Base-by-base conservation (phyloP, 2,113 vertebrate species). In the Saimiri boliviensis region DNA sequence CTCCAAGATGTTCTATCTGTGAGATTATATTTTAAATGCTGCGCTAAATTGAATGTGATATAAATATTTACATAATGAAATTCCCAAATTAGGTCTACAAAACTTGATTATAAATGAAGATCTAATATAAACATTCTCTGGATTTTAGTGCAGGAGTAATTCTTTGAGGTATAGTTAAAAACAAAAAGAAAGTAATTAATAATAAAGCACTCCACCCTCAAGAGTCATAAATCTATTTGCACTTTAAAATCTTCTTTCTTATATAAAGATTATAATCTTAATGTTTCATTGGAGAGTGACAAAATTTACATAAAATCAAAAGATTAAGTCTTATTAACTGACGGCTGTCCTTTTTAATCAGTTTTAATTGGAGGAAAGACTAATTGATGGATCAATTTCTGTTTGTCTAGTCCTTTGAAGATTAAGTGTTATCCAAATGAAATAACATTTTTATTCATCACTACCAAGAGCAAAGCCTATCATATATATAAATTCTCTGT, bases 101-200 rank as follows among this genome's bases (percentile, higher is more conserved):
- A 91, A 76, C 49, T 81, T 85, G 81, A 88, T 83, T 92, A 37
- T 63, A 71, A 92, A 68, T 76, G 45, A 86, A 91, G 21, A 89
- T 92, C 73, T 76, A 89, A 94, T 93, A 52, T 49, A 92, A 96
- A 91, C 27, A 80, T 93, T 91, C 47, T 66, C 84, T 81, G 42
- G 16, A 20, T 85, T 40, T 94, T 90, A 91, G 14, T 56, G 20
- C 3, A 58, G 30, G 11, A 40, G 1, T 94, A 56, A 74, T 91
- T 73, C 32, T 82, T 94, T 35, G 1, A 73, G 82, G 10, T 85
- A 63, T 83, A 27, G 35, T 74, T 95, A 70, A 93, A 40, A 16
- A 30, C 68, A 92, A 94, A 66, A 40, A 16, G 37, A 95, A 94
- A 87, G 17, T 47, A 89, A 47, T 89, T 70, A n/a, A 89, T 86